Conservation (phyloP, 2,113 vertebrate genomes). For the Morone chrysops region DNA sequence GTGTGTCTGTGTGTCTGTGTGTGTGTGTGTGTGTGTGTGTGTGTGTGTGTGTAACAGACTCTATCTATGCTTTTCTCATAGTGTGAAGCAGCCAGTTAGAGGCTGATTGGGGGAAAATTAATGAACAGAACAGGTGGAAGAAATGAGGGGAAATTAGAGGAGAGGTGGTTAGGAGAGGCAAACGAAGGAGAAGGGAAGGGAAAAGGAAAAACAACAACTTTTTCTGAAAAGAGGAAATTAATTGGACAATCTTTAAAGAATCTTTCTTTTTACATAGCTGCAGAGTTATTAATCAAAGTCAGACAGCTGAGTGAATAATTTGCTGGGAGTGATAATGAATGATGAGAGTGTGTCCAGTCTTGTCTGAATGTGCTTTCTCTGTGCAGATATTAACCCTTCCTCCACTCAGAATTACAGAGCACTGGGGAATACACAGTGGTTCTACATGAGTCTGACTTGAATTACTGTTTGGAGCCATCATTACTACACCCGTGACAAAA, state of each 20-base stretch:
- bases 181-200: neutral
- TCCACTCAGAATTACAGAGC: neutral
- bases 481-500: neutral
- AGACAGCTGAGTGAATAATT: slow-evolving; percentile 47
- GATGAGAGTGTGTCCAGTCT: slow-evolving; percentile 49
- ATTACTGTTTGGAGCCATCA: slow-evolving; percentile 15
- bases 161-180: slow-evolving; percentile 1
- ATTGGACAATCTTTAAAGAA: slow-evolving; percentile 51
- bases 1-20: neutral
- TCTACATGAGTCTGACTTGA: slow-evolving; percentile 1
- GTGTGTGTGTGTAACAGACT: slow-evolving; percentile 22
- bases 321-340: slow-evolving; percentile 56
- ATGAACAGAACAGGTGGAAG: slow-evolving; percentile 35
- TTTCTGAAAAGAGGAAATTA: slow-evolving; percentile 37
- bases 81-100: slow-evolving; percentile 51
- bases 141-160: slow-evolving; percentile 32
- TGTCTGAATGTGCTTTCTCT: slow-evolving; percentile 39
- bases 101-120: slow-evolving; percentile 42
- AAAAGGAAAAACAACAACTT: slow-evolving; percentile 4
- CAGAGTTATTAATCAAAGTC: slow-evolving; percentile 53
- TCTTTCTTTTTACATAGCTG: slow-evolving; percentile 15
- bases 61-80: slow-evolving; percentile 27
- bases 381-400: slow-evolving; percentile 20
- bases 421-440: slow-evolving; percentile 24
- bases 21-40: neutral